These are phyloP conservation scores for Brachionus sp. DNA, from an alignment of 1,140 invertebrate species.

Conservation along the genomic window DNA sequence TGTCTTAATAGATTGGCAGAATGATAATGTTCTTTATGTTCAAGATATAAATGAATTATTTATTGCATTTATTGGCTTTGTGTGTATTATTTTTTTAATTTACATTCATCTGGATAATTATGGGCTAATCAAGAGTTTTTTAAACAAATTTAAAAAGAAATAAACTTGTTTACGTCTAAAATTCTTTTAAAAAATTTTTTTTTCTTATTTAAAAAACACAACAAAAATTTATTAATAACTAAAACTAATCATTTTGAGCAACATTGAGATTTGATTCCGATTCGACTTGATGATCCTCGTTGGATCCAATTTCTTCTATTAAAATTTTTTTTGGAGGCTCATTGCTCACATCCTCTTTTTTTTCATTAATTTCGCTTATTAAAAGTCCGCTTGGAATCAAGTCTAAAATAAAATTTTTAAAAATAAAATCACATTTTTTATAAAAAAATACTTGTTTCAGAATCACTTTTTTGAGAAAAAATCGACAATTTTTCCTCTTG, in stretches of 20 bases:
- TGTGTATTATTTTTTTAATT: background rate
- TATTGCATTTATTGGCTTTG: background rate
- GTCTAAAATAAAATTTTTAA: background rate
- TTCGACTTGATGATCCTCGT: background rate
- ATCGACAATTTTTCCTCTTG: background rate
- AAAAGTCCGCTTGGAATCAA: background rate
- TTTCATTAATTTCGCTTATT: background rate
- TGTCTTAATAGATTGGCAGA: background rate
- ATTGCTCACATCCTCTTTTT: background rate
- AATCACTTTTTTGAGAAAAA: background rate
- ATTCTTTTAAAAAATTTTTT: background rate
- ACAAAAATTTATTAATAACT: background rate
- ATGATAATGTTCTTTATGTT: background rate
- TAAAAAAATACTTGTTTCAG: background rate
- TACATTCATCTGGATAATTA: background rate
- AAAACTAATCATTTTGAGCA: background rate
- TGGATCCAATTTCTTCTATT: slow-evolving; percentile 16
- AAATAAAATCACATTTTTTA: background rate
- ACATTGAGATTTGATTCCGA: background rate
- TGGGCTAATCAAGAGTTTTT: background rate
- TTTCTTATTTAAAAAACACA: background rate
- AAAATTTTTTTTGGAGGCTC: background rate
- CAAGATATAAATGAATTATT: slow-evolving; percentile 2
- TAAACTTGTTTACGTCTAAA: too few relatives aligned
- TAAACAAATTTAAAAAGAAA: too few relatives aligned